Percentiles rank a stretch among this genome's conserved stretches.
phyloP scores from a whole-genome alignment of 1,140 invertebrate species.

The Zaprionus kolodkinae region DNA sequence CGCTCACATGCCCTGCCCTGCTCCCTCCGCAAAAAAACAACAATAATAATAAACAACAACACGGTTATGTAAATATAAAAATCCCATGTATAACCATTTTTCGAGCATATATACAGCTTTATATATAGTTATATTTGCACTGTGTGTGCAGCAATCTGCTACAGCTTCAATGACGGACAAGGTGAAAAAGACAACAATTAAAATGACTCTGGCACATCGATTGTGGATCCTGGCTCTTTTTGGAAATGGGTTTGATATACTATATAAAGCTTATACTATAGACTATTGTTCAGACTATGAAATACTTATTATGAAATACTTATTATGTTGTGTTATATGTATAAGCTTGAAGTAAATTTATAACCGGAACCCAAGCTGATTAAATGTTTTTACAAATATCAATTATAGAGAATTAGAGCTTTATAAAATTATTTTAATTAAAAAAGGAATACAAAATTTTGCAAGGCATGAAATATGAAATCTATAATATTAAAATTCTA shows the following conservation, averaged over 20 bases:
- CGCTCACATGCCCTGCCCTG: constrained; percentile 33
- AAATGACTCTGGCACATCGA: constrained; percentile 31
- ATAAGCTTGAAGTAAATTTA: too few species aligned
- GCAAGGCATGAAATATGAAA: too few species aligned
- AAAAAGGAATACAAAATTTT: too few species aligned
- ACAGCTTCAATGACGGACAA: constrained; percentile 29
- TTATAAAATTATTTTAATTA: too few species aligned
- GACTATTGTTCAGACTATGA: too few species aligned
- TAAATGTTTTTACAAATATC: not conserved
- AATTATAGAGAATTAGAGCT: too few species aligned
- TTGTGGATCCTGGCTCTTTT: not conserved
- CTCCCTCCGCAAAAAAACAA: constrained; percentile 2
- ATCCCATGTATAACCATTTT: constrained; percentile 31
- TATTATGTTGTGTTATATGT: too few species aligned
- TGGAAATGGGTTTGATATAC: not conserved
- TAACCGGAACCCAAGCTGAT: too few species aligned
- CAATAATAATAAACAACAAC: constrained; percentile 28
- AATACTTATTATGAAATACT: too few species aligned
- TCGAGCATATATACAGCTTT: constrained; percentile 8
- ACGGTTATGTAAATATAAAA: constrained; percentile 13
- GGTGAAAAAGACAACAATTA: constrained; percentile 44
- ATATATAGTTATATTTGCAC: constrained; percentile 15
- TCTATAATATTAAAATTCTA: too few species aligned
- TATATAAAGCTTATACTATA: not conserved
- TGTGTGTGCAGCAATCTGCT: constrained; percentile 60